Evolutionary conservation across 2,113 vertebrate genomes (phyloP), one percentile per base, ranked within the genome.

Genomic region (Tauraco erythrolophus): DNA sequence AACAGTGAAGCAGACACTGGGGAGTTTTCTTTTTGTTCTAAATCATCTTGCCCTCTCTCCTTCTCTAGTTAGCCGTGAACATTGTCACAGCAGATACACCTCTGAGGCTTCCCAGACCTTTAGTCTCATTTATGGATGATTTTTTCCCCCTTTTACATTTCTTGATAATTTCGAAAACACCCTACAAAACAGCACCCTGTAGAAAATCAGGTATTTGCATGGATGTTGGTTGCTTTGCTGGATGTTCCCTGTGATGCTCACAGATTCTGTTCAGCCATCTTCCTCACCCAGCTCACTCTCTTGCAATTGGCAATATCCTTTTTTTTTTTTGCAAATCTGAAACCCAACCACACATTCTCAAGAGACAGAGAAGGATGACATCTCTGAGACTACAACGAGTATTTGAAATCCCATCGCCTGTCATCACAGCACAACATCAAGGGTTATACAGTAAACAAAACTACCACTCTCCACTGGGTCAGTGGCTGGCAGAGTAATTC

Each of bases 221-320:
- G 18, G 65, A 33, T 46, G 21, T 9, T 65, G 51, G 21, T 35
- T 82, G 39, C 41, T 93, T 89, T 76, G 35, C 27, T 93, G 33
- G 14, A 75, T 25, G 27, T 41, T 82, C 50, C 50, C 43, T 51
- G 31, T 56, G 56, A 30, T 5, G 5, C 8, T 48, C 0, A 0
- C 12, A 46, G 51, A 4, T 43, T 54, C 16, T 84, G 19, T 17
- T 64, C 48, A 48, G 22, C 16, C 45, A 77, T 1, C 12, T 41
- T 76, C 30, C 30, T 41, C 50, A 43, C 6, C 5, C 62, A 89
- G 11, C 21, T 89, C 19, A 57, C 19, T 39, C 10, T 31, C 54
- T 70, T 54, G 27, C 28, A 77, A 62, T 9, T 70, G 31, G 10
- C 14, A 88, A 72, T 14, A 58, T 23, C 21, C 13, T 31, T 2